Evolutionary conservation across 2,113 vertebrate genomes (phyloP), one percentile per base, ranked within the genome.

Genomic region (Hepsetus odoe): DNA sequence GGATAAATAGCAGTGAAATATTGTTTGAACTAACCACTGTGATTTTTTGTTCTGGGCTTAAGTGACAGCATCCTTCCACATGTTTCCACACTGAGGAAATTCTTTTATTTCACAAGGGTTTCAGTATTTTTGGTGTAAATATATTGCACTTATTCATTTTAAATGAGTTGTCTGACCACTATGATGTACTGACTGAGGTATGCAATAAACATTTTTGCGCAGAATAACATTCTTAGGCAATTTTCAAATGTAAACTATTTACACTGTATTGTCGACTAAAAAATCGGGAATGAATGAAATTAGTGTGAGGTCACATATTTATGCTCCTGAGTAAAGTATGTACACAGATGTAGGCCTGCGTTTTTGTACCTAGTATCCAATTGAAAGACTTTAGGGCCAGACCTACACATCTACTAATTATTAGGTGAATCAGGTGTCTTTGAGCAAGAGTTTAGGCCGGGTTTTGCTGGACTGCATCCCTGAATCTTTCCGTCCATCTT

Each of bases 1-100:
- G n/a, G 51, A 22, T 24, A 14, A 24, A 56, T 38, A 72, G 51
- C 51, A 56, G 69, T 55, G 69, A 20, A 59, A 28, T 55, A 24
- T 10, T 55, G 51, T 55, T 24, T 11, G n/a, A 51, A 51, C 49
- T 20, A 51, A 51, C 8, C 65, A 58, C 4, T n/a, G n/a, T n/a
- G n/a, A n/a, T n/a, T n/a, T n/a, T n/a, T n/a, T n/a, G 24, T 20
- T 24, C 66, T 59, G 32, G 53, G 58, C 67, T 64, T 38, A 4
- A 2, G 20, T 56, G 74, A 68, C 53, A 76, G 30, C 49, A 10
- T 44, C 18, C 24, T 44, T 59, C 35, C 30, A 4, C 16, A 38
- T 18, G 44, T 2, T 22, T 13, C 20, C 1, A 11, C n/a, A 24
- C 51, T 9, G 7, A 13, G 5, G 20, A 3, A 2, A 5, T n/a